These are phyloP conservation scores for Lordiphosa clarofinis DNA, from an alignment of 1,140 invertebrate genomes.

Conservation along the genomic window DNA sequence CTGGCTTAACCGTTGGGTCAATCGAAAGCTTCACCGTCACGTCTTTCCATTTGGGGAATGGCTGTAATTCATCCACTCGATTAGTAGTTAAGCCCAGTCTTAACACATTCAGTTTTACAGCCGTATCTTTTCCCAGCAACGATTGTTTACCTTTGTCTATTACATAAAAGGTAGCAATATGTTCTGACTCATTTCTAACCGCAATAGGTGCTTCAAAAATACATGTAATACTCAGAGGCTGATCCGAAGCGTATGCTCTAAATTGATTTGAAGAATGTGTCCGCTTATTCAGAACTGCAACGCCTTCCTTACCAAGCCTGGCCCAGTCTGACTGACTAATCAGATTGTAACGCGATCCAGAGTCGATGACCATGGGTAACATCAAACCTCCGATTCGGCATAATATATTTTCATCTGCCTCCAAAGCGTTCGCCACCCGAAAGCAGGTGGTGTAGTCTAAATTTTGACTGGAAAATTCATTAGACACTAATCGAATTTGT, in stretches of 20 bases:
- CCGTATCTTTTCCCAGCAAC: no score
- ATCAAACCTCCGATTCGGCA: conserved; percentile 7
- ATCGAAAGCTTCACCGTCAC: no score
- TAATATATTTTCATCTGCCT: conserved; percentile 10
- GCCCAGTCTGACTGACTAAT: conserved; percentile 6
- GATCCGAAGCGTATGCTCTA: conserved; percentile 2
- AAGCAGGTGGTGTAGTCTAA: conserved; percentile 5
- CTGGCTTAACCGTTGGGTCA: no score
- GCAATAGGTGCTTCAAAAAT: conserved; percentile 21
- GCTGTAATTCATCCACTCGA: no score
- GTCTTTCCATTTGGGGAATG: no score
- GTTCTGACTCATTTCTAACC: conserved; percentile 5
- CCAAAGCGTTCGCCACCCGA: conserved; percentile 1
- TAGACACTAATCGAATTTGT: background rate
- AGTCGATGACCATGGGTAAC: conserved; percentile 13
- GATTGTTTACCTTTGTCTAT: conserved; percentile 18
- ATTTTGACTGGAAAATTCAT: background rate
- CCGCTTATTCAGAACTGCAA: conserved; percentile 8
- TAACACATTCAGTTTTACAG: no score
- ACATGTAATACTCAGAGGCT: conserved; percentile 1
- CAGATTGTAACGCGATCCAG: conserved; percentile 8
- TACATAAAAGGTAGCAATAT: conserved; percentile 17
- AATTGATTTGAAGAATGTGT: conserved; percentile 10
- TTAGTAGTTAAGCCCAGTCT: no score
- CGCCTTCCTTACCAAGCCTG: conserved; percentile 3